Evolutionary conservation across 2,888 invertebrate genomes (phyloP).

Genomic region (Doris montereyensis): DNA sequence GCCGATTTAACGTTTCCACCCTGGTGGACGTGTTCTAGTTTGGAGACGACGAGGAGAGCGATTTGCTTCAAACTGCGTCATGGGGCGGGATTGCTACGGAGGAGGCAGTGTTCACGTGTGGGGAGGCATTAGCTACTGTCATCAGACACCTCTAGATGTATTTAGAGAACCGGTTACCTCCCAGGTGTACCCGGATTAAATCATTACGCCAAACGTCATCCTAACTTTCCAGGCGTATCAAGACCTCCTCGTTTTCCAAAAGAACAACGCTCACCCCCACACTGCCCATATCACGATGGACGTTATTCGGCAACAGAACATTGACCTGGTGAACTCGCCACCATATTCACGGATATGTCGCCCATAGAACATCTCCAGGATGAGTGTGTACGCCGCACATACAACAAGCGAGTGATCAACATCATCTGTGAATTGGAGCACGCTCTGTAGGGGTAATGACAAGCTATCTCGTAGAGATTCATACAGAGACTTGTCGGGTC

Average conservation of each 20-base stretch:
- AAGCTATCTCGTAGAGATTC: neutral
- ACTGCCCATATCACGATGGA: neutral
- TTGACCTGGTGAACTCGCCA: neutral
- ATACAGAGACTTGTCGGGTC: neutral
- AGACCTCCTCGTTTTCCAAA: neutral
- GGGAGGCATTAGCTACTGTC: neutral
- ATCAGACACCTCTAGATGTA: neutral
- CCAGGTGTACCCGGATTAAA: neutral
- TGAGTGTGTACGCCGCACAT: neutral
- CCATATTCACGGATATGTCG: neutral
- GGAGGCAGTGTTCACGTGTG: neutral
- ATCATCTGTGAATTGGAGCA: neutral
- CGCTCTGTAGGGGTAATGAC: too few species aligned
- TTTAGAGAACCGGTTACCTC: neutral
- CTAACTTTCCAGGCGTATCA: neutral
- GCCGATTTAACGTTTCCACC: neutral
- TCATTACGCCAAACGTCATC: neutral
- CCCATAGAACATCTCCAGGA: neutral
- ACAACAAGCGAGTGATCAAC: neutral
- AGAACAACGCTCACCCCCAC: neutral
- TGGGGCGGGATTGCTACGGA: neutral
- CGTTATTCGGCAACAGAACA: neutral
- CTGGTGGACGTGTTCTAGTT: too few species aligned
- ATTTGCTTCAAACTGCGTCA: neutral
- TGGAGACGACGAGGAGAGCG: neutral